Evolutionary conservation across 2,888 invertebrate genomes (phyloP).

Genomic region (Meteorus colon): DNA sequence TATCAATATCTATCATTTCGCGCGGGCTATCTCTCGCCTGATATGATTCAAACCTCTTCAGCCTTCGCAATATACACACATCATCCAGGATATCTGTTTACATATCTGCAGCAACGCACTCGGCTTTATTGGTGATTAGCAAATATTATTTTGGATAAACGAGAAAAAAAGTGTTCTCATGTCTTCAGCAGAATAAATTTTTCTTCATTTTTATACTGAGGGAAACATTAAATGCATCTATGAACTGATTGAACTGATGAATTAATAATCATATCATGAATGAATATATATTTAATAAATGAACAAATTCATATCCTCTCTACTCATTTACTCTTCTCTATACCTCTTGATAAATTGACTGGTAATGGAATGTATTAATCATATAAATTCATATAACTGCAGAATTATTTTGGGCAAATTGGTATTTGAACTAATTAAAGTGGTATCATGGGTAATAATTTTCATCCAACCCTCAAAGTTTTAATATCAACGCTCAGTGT

Average conservation of each 20-base stretch:
- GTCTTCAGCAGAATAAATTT: too few relatives aligned
- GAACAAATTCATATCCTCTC: too few relatives aligned
- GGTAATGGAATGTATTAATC: not conserved
- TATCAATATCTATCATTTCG: conserved; percentile 13
- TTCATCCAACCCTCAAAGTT: conserved; percentile 59
- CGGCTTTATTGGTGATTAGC: conserved; percentile 63
- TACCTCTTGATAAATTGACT: not conserved
- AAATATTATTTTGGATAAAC: conserved; percentile 53
- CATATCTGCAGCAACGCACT: conserved; percentile 47
- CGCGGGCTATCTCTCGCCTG: conserved; percentile 19
- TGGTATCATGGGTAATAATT: conserved; percentile 58
- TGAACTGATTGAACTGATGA: too few relatives aligned
- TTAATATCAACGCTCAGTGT: conserved; percentile 11
- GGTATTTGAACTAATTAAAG: conserved; percentile 60
- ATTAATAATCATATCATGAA: too few relatives aligned
- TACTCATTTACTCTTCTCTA: too few relatives aligned
- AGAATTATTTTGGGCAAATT: not conserved
- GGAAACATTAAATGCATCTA: too few relatives aligned
- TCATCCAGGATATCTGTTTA: conserved; percentile 28
- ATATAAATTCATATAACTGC: conserved; percentile 4
- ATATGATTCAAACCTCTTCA: conserved; percentile 22
- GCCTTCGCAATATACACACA: conserved; percentile 8
- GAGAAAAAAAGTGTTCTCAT: too few relatives aligned
- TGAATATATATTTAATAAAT: too few relatives aligned
- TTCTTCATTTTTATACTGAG: too few relatives aligned